phyloP scores from a whole-genome alignment of 2,888 invertebrate species.

The Microctonus brassicae region DNA sequence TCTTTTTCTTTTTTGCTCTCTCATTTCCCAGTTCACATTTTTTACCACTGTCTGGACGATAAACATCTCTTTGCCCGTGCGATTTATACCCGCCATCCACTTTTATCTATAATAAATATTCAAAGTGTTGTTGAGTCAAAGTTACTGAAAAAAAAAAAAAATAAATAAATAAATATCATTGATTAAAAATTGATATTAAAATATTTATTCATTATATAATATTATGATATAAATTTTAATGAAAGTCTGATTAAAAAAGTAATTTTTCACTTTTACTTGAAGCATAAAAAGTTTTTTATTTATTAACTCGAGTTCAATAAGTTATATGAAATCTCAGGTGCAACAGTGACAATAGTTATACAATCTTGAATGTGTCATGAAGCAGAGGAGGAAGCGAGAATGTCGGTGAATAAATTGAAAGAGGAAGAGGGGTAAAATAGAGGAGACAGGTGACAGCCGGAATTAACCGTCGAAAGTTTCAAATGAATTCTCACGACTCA shows the following conservation, averaged over 20 bases:
- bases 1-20: neutral
- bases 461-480: conserved; percentile 22
- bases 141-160: too few species aligned
- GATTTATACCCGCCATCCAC: too few species aligned
- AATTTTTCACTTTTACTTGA: neutral
- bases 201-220: neutral
- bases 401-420: neutral
- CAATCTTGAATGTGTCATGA: neutral
- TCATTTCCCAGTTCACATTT: neutral
- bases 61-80: too few species aligned
- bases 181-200: too few species aligned
- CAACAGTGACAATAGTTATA: neutral
- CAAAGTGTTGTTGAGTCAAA: too few species aligned
- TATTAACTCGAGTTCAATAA: neutral
- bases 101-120: too few species aligned
- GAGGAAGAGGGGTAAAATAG: neutral
- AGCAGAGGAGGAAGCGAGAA: neutral
- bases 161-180: too few species aligned
- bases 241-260: neutral
- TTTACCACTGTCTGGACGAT: neutral
- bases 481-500: conserved; percentile 12
- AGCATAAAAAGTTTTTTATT: neutral
- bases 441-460: conserved; percentile 6
- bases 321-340: neutral
- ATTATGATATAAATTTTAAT: neutral